Conservation (phyloP, 1,140 invertebrate genomes). For the Tetramorium parvispinum region DNA sequence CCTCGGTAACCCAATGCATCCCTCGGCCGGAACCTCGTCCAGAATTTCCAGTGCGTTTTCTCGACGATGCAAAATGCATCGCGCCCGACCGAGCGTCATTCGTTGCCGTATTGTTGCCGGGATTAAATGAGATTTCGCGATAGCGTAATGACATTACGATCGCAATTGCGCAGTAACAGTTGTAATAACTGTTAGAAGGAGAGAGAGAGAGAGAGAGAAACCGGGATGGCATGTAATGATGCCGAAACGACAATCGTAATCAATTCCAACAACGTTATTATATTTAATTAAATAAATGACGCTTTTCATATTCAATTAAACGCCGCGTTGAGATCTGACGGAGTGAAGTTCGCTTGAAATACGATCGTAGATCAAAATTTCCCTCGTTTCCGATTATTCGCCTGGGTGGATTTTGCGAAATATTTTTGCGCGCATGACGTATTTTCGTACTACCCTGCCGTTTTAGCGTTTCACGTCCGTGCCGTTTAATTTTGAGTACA, state of each 20-base stretch:
- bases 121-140: constrained; percentile 30
- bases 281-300: constrained; percentile 34
- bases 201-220: not conserved
- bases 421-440: not conserved
- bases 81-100: not conserved
- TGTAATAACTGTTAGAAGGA: not conserved
- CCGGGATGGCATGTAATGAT: not conserved
- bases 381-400: not conserved
- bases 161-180: not conserved
- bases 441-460: not conserved
- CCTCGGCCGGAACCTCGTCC: not conserved
- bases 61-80: constrained; percentile 43
- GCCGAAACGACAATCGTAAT: constrained; percentile 17
- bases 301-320: constrained; percentile 12
- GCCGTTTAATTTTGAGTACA: constrained; percentile 2
- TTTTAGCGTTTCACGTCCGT: not conserved
- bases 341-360: not conserved
- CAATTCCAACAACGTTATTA: not conserved
- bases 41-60: constrained; percentile 45
- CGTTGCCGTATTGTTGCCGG: constrained; percentile 4
- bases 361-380: not conserved
- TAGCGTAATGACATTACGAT: constrained; percentile 21
- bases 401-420: not conserved
- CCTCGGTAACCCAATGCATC: constrained; percentile 14
- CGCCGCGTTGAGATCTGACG: not conserved